Base-by-base conservation (phyloP, 2,888 invertebrate genomes). In the Lydus trimaculatus region DNA sequence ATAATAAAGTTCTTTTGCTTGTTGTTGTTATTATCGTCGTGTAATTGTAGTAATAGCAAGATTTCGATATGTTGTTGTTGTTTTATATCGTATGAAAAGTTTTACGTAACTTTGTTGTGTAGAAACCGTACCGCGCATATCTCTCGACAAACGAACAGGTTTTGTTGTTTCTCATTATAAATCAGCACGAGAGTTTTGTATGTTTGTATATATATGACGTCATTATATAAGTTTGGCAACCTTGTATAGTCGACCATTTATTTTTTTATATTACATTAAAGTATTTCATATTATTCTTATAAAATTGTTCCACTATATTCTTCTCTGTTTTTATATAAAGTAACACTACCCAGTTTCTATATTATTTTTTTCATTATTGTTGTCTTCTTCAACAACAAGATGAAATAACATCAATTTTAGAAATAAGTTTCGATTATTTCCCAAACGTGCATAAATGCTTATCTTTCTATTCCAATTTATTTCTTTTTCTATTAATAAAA, bases 101-200 rank as follows among this genome's bases (percentile, higher is more conserved):
- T 58, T 28, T 28, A 28, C 58, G 28, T 58, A 31, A 25, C 31
- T n/a, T 56, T n/a, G n/a, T 59, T 61, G 36, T 39, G n/a, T 39
- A 39, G n/a, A 43, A 43, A 71, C 71, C 63, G 66, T 65, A 69
- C 73, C 77, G 77, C 77, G 72, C 79, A 73, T 77, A 79, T 77
- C 78, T 77, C 78, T 77, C 43, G n/a, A 43, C 36, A 36, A 43
- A 76, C 78, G 75, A 77, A 78, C 82, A 83, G 82, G 82, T 83
- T 83, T 80, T 79, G 80, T 81, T 83, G 82, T 84, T 84, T 83
- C 84, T 83, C 83, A 82, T 84, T 84, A 83, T 84, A 84, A 84
- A 84, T 84, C 84, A 84, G 83, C 83, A 83, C 81, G 82, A 82
- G 81, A 79, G 79, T 73, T 71, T 76, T 61, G 6, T 43, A 7